Base-by-base conservation (phyloP, 2,797 vertebrate species). In the Pseudomugil gertrudae region DNA sequence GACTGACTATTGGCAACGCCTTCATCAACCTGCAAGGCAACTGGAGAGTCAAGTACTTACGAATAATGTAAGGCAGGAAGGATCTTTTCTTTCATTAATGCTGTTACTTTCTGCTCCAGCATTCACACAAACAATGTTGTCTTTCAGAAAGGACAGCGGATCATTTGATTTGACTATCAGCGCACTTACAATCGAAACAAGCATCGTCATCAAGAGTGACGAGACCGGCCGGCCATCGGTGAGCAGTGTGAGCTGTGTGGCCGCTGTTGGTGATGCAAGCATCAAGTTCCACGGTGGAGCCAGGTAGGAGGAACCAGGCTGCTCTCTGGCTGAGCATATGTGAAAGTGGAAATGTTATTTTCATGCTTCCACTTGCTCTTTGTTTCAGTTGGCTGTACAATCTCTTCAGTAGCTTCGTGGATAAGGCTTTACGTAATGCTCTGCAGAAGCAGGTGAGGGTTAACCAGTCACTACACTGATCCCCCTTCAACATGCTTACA, bases 351-450 rank as follows among this genome's bases (percentile, higher is more conserved):
- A 8, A 0, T 27, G 9, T 7, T 50, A 48, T 21, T 19, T 27
- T 10, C n/a, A 30, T 13, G n/a, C 14, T 23, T 47, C 23, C 17
- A 47, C 45, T 54, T 55, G 2, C 14, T 78, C 48, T 80, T 21
- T 65, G 0, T 84, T 81, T 19, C 77, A 95, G 94, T 73, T 94
- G 94, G 94, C 78, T 94, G 52, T 94, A 94, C 86, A 94, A 93
- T 79, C 90, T 94, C 63, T 94, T 94, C 70, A 77, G 1, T 4
- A 45, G 17, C 0, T 91, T 72, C 57, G 69, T 94, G 50, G 72
- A 91, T 6, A 89, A 90, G 66, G 85, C 59, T 63, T 47, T 74
- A 3, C 32, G 26, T 24, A 54, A 69, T 0, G 55, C 55, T 4
- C 33, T 69, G 0, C 59, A 74, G 60, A 58, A 63, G 38, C 54